These are phyloP conservation scores for Epinephelus fuscoguttatus DNA, from an alignment of 2,113 vertebrate species.

Conservation along the genomic window DNA sequence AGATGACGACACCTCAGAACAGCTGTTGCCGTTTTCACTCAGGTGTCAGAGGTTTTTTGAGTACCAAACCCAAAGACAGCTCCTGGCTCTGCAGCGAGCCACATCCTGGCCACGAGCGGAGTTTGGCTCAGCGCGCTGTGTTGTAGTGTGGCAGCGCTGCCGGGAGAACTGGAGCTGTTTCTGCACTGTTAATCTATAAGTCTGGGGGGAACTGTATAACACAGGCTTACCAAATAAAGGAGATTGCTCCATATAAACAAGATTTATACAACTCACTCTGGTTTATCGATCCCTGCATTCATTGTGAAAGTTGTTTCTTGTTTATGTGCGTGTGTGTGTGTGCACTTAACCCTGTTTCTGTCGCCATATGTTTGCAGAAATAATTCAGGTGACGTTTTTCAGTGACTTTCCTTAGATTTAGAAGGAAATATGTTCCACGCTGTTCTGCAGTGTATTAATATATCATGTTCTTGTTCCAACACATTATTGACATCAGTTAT, in stretches of 20 bases:
- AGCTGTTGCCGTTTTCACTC: not conserved
- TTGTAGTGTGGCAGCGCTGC: conserved; percentile 21
- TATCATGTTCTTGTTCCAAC: not conserved
- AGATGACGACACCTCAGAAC: not conserved
- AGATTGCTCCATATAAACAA: conserved; percentile 76
- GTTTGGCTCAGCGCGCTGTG: conserved; percentile 57
- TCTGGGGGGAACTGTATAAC: conserved; percentile 79
- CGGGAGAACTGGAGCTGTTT: conserved; percentile 47
- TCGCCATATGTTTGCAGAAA: conserved; percentile 20
- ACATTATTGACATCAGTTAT: not conserved
- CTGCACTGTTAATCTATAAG: conserved; percentile 61
- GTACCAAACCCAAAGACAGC: conserved; percentile 18
- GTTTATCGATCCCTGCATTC: conserved; percentile 76
- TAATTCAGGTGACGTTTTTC: not conserved
- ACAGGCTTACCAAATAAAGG: conserved; percentile 77
- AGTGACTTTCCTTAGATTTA: not conserved
- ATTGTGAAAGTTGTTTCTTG: conserved; percentile 50
- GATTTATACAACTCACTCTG: conserved; percentile 81
- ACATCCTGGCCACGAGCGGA: conserved; percentile 19
- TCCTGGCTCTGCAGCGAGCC: conserved; percentile 27
- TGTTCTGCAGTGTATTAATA: not conserved
- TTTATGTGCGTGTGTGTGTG: conserved; percentile 15
- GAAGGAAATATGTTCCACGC: not conserved
- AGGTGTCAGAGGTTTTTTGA: conserved; percentile 26
- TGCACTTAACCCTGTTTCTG: not conserved